These are phyloP conservation scores for Chirona hameri DNA, from an alignment of 2,888 invertebrate species.

Conservation along the genomic window DNA sequence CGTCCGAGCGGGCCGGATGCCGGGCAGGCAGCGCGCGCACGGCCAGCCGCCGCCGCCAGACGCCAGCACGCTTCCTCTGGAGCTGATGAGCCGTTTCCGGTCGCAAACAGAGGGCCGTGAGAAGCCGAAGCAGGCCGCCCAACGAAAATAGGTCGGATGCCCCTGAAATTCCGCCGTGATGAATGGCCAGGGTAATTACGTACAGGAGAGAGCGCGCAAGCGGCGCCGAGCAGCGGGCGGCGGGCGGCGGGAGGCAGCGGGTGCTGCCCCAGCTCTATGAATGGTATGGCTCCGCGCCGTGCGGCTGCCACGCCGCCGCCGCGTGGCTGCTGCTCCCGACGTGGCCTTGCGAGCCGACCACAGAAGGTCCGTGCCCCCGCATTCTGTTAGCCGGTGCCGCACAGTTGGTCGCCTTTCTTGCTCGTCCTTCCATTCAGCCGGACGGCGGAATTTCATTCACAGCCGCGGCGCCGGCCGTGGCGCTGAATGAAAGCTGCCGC, in stretches of 20 bases:
- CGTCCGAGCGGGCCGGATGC: slow-evolving; percentile 13
- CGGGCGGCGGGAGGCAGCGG: not conserved
- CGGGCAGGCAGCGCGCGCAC: not conserved
- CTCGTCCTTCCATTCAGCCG: too few species aligned
- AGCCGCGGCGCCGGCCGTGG: too few species aligned
- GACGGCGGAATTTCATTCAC: too few species aligned
- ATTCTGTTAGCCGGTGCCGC: not conserved
- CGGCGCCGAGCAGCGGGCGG: not conserved
- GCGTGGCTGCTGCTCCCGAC: not conserved
- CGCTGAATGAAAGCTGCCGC: too few species aligned
- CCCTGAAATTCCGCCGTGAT: slow-evolving; percentile 14
- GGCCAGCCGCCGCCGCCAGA: not conserved
- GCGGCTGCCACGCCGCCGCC: not conserved
- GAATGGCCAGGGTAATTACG: slow-evolving; percentile 5
- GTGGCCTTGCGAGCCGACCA: not conserved
- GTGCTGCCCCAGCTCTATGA: not conserved
- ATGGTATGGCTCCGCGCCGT: not conserved
- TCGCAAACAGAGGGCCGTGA: slow-evolving; percentile 5
- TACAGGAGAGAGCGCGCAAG: not conserved
- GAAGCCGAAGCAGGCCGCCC: slow-evolving; percentile 13
- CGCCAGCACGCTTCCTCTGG: slow-evolving; percentile 7
- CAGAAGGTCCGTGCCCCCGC: not conserved
- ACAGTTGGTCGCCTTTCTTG: not conserved
- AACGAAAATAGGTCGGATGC: slow-evolving; percentile 22
- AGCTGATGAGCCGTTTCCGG: not conserved